Evolutionary conservation across 1,140 invertebrate genomes (phyloP), one percentile per base, ranked within the genome.

Genomic region (Cataglyphis hispanica): DNA sequence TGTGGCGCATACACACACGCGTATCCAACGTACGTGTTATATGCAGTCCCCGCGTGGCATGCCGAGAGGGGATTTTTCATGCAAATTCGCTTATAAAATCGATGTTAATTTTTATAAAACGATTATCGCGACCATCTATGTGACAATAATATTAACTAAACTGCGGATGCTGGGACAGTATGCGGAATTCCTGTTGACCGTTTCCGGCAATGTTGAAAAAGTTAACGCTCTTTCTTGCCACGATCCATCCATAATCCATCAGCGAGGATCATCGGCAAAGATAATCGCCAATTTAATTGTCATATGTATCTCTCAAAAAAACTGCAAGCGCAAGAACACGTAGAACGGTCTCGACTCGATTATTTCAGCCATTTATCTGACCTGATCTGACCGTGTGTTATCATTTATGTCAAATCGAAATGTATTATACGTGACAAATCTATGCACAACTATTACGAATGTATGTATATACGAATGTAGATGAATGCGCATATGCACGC

Each of bases 31-130:
- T 85, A 80, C 84, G 84, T 80, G 86, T 58, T 84, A 63, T 70
- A 76, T 63, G 56, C 63, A 84, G 74, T 77, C 69, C 13, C 34
- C 66, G 25, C 46, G 34, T 64, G 74, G 60, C 70, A 63, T 43
- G 63, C 69, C 60, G 85, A 31, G 77, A 53, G 53, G 16, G 58
- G 88, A 91, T 93, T 92, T 92, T 92, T 92, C 91, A 91, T 93
- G 90, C 91, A 92, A 92, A 93, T 92, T 89, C 86, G 80, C 77
- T 89, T 87, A 87, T 91, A 89, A 92, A 92, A 92, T 93, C 90
- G 92, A 92, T 88, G 91, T 89, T 93, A 91, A 93, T 93, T 92
- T 89, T 92, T 92, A 78, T 91, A 89, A 91, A 91, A 88, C 86
- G 87, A 92, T 93, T 92, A 92, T 76, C 87, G 61, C 34, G 34